Percentiles rank a stretch among this genome's conserved stretches.
phyloP scores from a whole-genome alignment of 2,113 vertebrate species.

The Pteruthius melanotis region DNA sequence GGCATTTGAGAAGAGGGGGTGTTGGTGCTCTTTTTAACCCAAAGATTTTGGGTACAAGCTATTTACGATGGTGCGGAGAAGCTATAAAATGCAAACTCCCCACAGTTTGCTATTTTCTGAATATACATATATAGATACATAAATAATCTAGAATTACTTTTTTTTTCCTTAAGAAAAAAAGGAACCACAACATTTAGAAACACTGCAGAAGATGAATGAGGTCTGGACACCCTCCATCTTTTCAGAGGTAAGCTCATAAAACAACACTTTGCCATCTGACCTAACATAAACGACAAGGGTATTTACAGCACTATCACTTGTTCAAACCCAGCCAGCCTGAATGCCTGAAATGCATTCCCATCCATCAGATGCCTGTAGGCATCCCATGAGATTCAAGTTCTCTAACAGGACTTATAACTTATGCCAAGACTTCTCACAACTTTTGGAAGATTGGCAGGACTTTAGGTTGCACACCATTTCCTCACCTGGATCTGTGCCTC shows the following conservation, averaged over 20 bases:
- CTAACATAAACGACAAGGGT: fast-evolving
- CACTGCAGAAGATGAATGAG: neutral
- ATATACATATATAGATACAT: neutral
- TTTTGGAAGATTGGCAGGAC: neutral
- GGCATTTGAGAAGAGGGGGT: fast-evolving
- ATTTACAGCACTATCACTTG: neutral
- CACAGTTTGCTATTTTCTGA: neutral
- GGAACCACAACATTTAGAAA: neutral
- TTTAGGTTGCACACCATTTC: neutral
- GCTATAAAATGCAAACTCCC: neutral
- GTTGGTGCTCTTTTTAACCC: neutral
- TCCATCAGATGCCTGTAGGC: neutral
- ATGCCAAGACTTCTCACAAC: neutral
- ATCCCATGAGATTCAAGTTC: neutral
- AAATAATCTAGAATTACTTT: neutral
- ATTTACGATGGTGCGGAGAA: neutral
- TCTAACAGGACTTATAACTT: neutral
- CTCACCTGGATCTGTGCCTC: neutral
- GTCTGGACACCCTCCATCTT: neutral
- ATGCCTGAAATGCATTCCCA: neutral
- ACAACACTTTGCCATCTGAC: neutral
- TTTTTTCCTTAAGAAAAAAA: neutral
- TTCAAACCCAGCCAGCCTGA: neutral
- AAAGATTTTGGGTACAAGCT: neutral
- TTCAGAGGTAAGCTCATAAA: neutral